Conservation (phyloP, 2,797 vertebrate genomes). For the Myoxocephalus aenaeus region DNA sequence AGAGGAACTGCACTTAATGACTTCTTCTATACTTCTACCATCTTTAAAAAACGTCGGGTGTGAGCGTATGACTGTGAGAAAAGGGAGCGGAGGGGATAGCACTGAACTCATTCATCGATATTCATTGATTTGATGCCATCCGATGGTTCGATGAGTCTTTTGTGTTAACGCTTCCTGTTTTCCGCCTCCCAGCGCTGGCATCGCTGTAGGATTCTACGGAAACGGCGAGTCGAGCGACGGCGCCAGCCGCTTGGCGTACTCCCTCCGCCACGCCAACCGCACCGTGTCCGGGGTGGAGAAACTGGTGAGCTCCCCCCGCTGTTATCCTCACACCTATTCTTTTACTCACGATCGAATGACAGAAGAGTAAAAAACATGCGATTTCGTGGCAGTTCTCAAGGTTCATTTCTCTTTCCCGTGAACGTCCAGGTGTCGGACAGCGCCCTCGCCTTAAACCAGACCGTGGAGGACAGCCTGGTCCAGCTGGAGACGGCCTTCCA, state of each 20-base stretch:
- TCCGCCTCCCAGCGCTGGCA: conserved; percentile 88
- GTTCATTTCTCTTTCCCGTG: background rate
- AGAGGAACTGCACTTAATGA: conserved; percentile 41
- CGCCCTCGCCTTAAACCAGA: conserved; percentile 89
- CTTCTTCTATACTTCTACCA: background rate
- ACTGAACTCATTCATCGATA: conserved; percentile 1
- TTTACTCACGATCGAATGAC: background rate
- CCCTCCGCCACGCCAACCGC: conserved; percentile 95
- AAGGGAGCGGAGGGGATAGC: no score
- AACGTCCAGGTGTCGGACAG: conserved; percentile 88
- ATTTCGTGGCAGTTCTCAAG: background rate
- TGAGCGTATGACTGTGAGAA: background rate
- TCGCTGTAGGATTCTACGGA: conserved; percentile 97
- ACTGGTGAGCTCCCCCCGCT: conserved; percentile 83
- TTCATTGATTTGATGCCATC: conserved; percentile 12
- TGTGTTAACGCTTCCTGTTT: conserved; percentile 32
- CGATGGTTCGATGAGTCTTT: conserved; percentile 36
- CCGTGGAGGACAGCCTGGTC: conserved; percentile 88
- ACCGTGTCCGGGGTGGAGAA: conserved; percentile 94
- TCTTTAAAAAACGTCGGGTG: background rate
- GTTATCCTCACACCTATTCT: no score
- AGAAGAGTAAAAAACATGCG: background rate
- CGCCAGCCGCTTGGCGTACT: conserved; percentile 93
- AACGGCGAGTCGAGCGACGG: conserved; percentile 98
- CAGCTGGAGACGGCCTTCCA: conserved; percentile 88